phyloP scores from a whole-genome alignment of 2,888 invertebrate genomes.

The Drosophila falleni region DNA sequence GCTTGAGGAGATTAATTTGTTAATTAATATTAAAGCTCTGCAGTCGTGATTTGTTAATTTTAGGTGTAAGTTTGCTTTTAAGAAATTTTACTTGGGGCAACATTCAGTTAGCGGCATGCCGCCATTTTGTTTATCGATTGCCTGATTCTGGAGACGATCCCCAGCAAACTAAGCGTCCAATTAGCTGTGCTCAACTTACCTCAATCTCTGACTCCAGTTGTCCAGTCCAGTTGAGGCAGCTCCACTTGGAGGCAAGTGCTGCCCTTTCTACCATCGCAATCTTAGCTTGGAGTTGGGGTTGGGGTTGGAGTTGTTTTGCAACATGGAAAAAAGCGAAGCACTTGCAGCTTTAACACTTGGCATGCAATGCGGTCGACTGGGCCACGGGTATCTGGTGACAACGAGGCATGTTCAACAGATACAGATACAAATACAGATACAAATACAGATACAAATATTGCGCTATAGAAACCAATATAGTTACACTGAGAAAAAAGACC shows the following conservation, averaged over 20 bases:
- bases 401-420: slow-evolving; percentile 34
- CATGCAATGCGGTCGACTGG: slow-evolving; percentile 39
- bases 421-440: slow-evolving; percentile 38
- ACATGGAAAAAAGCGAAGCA: slow-evolving; percentile 51
- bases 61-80: slow-evolving; percentile 1
- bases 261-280: slow-evolving; percentile 5
- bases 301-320: slow-evolving; percentile 21
- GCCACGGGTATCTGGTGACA: slow-evolving; percentile 72
- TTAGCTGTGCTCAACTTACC: slow-evolving; percentile 45
- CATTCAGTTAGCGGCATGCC: slow-evolving; percentile 8
- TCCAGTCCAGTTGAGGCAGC: neutral
- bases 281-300: slow-evolving; percentile 9
- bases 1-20: slow-evolving; percentile 9
- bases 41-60: neutral
- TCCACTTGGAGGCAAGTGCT: neutral
- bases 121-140: slow-evolving; percentile 38
- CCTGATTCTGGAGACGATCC: slow-evolving; percentile 19
- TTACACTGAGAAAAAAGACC: no score
- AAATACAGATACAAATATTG: slow-evolving; percentile 35
- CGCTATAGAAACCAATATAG: slow-evolving; percentile 16
- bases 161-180: slow-evolving; percentile 57
- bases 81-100: neutral
- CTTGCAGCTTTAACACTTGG: slow-evolving; percentile 68
- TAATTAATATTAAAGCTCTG: neutral
- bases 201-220: neutral